Evolutionary conservation across 2,797 vertebrate genomes (phyloP), one percentile per base, ranked within the genome.

Genomic region (Gallinago stenura): DNA sequence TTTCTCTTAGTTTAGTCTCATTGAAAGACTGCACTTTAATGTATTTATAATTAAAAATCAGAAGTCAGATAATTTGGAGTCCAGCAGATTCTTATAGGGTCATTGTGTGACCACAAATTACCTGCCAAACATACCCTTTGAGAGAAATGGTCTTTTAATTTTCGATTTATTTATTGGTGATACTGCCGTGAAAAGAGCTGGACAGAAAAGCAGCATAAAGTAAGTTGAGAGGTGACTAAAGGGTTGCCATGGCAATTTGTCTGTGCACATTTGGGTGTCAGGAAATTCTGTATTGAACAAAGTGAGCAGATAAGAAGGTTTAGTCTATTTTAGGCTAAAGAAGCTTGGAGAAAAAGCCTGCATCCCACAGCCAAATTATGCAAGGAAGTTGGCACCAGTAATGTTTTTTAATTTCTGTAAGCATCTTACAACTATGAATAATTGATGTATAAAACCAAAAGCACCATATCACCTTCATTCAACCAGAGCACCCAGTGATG

Each of bases 241-340:
- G 35, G n/a, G 93, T 96, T 97, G 93, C 93, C 95, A 95, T 95
- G 91, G 89, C 85, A 95, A 97, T 95, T 73, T 68, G 37, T n/a
- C 90, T 61, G 61, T 78, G 89, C 92, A 43, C 24, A 3, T 76
- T 94, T 77, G 75, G 79, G 79, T 60, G 48, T 83, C 73, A 61
- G 83, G 76, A 88, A 87, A 77, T 78, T 68, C 78, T 72, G 48
- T 51, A 66, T 3, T 30, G 81, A 86, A 73, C 54, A 93, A 68
- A 64, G 72, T 8, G 18, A 80, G 75, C 62, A 79, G 90, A 91
- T 85, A 93, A 90, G 82, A 35, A 84, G 81, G 69, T 69, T 83
- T 81, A 58, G 77, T n/a, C 73, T 85, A 71, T 54, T 93, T 90
- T 83, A 77, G 64, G 64, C 53, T 89, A 93, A 92, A 87, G 73